These are phyloP conservation scores for Musca domestica DNA, from an alignment of 1,140 invertebrate species.

Conservation along the genomic window DNA sequence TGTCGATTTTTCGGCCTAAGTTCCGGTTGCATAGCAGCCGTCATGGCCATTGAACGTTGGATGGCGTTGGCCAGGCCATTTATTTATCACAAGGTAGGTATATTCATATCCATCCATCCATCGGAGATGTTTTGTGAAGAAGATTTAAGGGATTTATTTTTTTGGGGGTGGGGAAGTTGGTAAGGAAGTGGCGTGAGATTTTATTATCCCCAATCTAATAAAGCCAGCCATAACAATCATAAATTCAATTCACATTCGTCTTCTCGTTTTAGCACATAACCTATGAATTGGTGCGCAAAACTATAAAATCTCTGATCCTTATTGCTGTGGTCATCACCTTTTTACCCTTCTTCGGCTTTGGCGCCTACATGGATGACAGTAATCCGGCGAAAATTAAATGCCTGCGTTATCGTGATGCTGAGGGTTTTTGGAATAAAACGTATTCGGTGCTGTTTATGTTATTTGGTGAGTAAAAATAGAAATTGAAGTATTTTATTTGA, in stretches of 20 bases:
- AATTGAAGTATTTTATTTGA: neutral
- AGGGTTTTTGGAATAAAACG: constrained; percentile 62
- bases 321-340: constrained; percentile 69
- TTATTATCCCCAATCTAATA: neutral
- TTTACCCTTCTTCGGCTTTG: constrained; percentile 75
- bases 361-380: constrained; percentile 66
- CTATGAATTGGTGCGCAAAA: constrained; percentile 70
- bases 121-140: no score
- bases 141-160: neutral
- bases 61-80: constrained; percentile 83
- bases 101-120: neutral
- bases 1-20: constrained; percentile 80
- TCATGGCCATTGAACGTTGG: constrained; percentile 84
- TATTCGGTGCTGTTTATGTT: constrained; percentile 77
- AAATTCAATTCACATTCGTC: neutral
- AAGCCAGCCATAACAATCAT: neutral
- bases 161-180: no score
- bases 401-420: constrained; percentile 69
- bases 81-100: constrained; percentile 77
- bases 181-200: neutral
- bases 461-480: constrained; percentile 64
- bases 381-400: constrained; percentile 55
- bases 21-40: constrained; percentile 80
- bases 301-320: constrained; percentile 69
- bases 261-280: constrained; percentile 70